Conservation (phyloP, 2,797 vertebrate genomes). For the Chaetophractus vellerosus region DNA sequence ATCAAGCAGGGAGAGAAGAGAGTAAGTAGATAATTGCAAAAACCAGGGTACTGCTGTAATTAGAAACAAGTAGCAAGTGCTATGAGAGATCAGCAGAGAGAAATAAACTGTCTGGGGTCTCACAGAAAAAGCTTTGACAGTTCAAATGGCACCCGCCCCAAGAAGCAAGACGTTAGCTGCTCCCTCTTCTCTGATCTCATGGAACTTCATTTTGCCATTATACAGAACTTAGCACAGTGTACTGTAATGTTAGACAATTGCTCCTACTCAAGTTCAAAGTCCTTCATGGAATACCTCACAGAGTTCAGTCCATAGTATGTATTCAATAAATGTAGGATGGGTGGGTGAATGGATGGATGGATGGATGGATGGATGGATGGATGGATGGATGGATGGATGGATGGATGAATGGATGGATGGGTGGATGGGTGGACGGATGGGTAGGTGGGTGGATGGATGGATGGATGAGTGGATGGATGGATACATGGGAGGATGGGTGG, state of each 20-base stretch:
- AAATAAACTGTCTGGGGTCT: neutral
- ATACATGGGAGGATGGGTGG: no score
- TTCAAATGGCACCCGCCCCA: neutral
- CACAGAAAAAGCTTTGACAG: neutral
- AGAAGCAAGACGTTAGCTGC: neutral
- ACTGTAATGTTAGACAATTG: neutral
- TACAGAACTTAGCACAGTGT: neutral
- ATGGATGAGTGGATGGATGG: no score
- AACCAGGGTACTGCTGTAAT: neutral
- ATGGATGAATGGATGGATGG: no score
- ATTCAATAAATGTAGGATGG: neutral
- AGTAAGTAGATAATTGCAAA: neutral
- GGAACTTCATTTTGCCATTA: neutral
- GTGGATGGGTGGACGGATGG: no score
- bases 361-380: neutral
- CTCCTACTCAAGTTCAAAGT: neutral
- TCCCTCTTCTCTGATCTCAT: neutral
- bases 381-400: neutral
- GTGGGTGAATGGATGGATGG: neutral
- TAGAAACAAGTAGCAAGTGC: neutral
- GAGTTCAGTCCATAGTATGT: neutral
- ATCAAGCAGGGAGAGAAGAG: neutral
- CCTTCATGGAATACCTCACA: constrained; percentile 1
- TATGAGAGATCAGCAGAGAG: neutral
- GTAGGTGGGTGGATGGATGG: no score